Conservation (phyloP, 2,797 vertebrate species). For the Onychomys torridus region DNA sequence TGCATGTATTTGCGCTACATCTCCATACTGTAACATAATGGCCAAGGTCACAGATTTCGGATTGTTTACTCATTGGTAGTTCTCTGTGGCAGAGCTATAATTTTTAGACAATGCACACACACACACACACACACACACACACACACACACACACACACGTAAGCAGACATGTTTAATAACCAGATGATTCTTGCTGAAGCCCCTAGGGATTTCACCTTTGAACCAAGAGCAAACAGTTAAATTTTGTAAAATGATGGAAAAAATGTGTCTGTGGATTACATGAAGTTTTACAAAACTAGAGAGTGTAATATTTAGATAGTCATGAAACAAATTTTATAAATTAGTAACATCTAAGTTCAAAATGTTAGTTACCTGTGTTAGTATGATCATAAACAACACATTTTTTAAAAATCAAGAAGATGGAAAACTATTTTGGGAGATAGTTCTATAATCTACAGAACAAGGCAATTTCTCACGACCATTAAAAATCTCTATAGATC, state of each 20-base stretch:
- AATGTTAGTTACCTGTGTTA: slow-evolving; percentile 6
- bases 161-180: slow-evolving; percentile 50
- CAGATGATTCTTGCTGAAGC: slow-evolving; percentile 47
- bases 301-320: slow-evolving; percentile 63
- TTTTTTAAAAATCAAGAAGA: slow-evolving; percentile 63
- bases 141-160: neutral
- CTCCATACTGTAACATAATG: neutral
- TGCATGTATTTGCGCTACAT: neutral
- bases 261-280: slow-evolving; percentile 67
- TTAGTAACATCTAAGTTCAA: slow-evolving; percentile 15
- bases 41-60: neutral
- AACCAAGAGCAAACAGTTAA: slow-evolving; percentile 71
- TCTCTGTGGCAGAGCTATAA: slow-evolving; percentile 21
- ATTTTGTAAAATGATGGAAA: slow-evolving; percentile 46
- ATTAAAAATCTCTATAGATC: slow-evolving; percentile 73
- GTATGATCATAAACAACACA: neutral
- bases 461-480: slow-evolving; percentile 74
- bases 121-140: neutral
- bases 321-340: slow-evolving; percentile 46
- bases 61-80: neutral
- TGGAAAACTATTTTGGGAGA: slow-evolving; percentile 38
- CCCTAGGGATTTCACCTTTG: slow-evolving; percentile 56
- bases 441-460: slow-evolving; percentile 22
- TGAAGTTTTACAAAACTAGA: slow-evolving; percentile 75
- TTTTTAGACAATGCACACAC: slow-evolving; percentile 14